Percentiles rank a stretch among this genome's conserved stretches.
Conservation (phyloP, 1,140 invertebrate species). For the Cyclina sinensis region DNA sequence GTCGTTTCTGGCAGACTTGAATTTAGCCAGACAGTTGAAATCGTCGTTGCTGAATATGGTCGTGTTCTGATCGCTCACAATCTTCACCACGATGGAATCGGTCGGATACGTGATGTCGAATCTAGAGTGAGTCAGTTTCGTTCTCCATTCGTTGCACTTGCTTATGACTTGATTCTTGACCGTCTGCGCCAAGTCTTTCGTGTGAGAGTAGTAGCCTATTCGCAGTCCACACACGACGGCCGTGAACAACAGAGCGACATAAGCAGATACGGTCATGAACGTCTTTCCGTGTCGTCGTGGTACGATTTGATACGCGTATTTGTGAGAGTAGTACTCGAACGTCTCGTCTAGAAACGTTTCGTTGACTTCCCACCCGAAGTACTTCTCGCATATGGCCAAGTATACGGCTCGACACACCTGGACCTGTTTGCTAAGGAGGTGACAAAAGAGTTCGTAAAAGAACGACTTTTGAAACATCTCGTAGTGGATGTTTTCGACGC, state of each 20-base stretch:
- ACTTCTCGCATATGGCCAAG: neutral
- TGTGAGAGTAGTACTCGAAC: neutral
- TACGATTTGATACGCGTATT: constrained; percentile 13
- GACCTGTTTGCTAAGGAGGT: constrained; percentile 1
- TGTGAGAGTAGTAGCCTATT: constrained; percentile 41
- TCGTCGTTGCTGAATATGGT: constrained; percentile 7
- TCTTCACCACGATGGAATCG: constrained; percentile 8
- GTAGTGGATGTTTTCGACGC: no score
- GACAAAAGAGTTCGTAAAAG: constrained; percentile 16
- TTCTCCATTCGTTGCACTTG: constrained; percentile 33
- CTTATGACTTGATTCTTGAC: constrained; percentile 38
- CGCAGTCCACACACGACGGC: neutral
- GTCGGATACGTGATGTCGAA: constrained; percentile 11
- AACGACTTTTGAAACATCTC: constrained; percentile 22
- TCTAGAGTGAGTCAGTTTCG: neutral
- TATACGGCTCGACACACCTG: neutral
- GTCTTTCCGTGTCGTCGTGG: constrained; percentile 18
- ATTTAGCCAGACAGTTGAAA: constrained; percentile 27
- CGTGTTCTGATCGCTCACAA: neutral
- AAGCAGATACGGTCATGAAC: constrained; percentile 27
- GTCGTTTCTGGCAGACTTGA: constrained; percentile 7
- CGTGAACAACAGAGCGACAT: constrained; percentile 16
- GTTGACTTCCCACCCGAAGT: neutral
- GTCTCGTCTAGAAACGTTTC: constrained; percentile 4
- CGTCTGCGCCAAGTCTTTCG: constrained; percentile 34